Base-by-base conservation (phyloP, 2,888 invertebrate species). In the Dryomyza anilis region DNA sequence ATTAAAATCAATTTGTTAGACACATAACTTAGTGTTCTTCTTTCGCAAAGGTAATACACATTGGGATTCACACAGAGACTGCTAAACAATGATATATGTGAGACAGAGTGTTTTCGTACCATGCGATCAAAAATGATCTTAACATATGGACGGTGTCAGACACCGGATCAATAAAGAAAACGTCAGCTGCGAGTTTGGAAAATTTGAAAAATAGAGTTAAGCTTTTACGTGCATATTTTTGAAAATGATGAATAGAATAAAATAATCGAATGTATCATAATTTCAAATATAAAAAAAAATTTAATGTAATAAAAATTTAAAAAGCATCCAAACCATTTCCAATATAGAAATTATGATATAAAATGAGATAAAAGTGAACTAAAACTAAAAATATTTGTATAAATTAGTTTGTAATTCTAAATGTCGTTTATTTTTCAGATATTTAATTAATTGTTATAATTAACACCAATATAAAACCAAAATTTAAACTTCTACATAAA, bases 131-230 rank as follows among this genome's bases (percentile, higher is more conserved):
- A n/a, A 19, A 16, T 16, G 21, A 53, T 60, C 69, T 73, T 79
- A 79, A 72, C 74, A 74, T 77, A 75, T 76, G 68, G 74, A 69
- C 70, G 73, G 75, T 75, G 76, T 76, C 62, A 78, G 73, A 73
- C 79, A 79, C 74, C 79, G 72, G 72, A 78, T 72, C 68, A 80
- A 76, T 73, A 73, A 69, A 69, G 74, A 70, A 72, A 80, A 79
- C 71, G 77, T 74, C 79, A 79, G 74, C 79, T 80, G 76, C 72
- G 78, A 74, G 68, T 74, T 74, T 67, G 69, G 30, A 76, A 67
- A 76, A 66, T 43, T 43, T 55, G 21, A 33, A 57, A 52, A 30
- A 36, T 45, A n/a, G n/a, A n/a, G n/a, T n/a, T n/a, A n/a, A n/a
- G n/a, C n/a, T n/a, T n/a, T n/a, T n/a, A n/a, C n/a, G n/a, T n/a